Evolutionary conservation across 1,140 invertebrate species (phyloP), one percentile per base, ranked within the genome.

Genomic region (Scaptomyza hsui): DNA sequence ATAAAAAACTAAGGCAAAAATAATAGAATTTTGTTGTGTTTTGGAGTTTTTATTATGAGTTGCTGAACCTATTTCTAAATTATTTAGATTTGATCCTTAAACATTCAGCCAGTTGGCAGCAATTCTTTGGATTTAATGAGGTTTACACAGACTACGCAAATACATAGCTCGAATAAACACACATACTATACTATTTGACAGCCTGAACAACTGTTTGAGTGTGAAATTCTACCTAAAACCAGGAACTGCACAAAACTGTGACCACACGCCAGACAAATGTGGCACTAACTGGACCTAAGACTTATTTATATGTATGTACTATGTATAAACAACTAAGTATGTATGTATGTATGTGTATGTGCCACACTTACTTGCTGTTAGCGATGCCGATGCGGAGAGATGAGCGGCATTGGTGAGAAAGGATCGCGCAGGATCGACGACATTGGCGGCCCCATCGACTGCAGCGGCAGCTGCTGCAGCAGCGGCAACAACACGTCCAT

Each of bases 361-460:
- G 51, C 16, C 37, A 64, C 29, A 91, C 92, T 92, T 92, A 93
- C 92, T 92, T 86, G 92, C 92, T 82, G 92, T 89, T 39, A 93
- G 70, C 41, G 92, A 93, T 19, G 92, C 92, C 29, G 92, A 91
- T 10, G 92, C 92, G 35, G 90, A 91, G 10, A 92, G 83, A 73
- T 83, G 73, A 9, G 76, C 65, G 21, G 64, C 51, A 41, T 48
- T 62, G 41, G 56, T 56, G 18, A 70, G 19, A 7, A 63, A 78
- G 41, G 32, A 12, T n/a, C 81, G 55, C 21, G 64, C 49, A 1
- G 78, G 55, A 70, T 86, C 82, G n/a, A 71, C 67, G 12, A 61
- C 48, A n/a, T 32, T 53, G 47, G 48, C 59, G 16, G 42, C 62
- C 18, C 52, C 68, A 49, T 70, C 78, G 39, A 29, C 72, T 3